Evolutionary conservation across 2,888 invertebrate species (phyloP), one percentile per base, ranked within the genome.

Genomic region (Pandemis cinnamomeana): DNA sequence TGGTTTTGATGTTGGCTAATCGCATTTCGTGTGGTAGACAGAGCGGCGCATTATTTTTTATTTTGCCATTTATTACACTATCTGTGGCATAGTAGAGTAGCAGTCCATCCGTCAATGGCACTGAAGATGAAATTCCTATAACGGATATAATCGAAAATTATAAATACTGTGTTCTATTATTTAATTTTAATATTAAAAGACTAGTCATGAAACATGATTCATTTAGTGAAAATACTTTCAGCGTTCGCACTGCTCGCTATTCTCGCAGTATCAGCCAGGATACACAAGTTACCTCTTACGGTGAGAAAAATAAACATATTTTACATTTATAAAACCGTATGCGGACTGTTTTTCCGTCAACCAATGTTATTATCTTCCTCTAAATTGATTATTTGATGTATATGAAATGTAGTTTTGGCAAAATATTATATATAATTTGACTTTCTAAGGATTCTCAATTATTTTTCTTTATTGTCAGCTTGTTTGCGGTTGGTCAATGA

Each of bases 231-330:
- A 80, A 84, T 80, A 61, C 70, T 76, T 79, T 78, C 85, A 75
- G 77, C 88, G 70, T 80, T 80, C 72, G 76, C 87, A 60, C 72
- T 88, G 76, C 77, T 89, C 71, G 75, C 83, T 72, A 80, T 82
- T 76, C 80, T 83, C 53, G 81, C 83, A 53, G 91, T 88, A 64
- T 86, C 86, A 15, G 87, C 89, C 79, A 89, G 92, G 82, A 92
- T 92, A 83, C 93, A 92, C 85, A 92, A 92, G 81, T 83, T 93
- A 77, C 86, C 88, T 77, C 90, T 93, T 78, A 86, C 87, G 86
- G 93, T 92, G 85, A 86, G 87, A 79, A 71, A 63, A 60, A 76
- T 62, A 72, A 71, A 74, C 74, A 67, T 74, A 74, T 74, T 71
- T 70, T 62, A 62, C 64, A 13, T 15, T 63, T 53, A 51, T 70